A percentile compares a stretch with the other conserved stretches of the same genome.
Conservation (phyloP, 37 sponge, comb jelly and placozoan genomes). For the Chondrosia reniformis region DNA sequence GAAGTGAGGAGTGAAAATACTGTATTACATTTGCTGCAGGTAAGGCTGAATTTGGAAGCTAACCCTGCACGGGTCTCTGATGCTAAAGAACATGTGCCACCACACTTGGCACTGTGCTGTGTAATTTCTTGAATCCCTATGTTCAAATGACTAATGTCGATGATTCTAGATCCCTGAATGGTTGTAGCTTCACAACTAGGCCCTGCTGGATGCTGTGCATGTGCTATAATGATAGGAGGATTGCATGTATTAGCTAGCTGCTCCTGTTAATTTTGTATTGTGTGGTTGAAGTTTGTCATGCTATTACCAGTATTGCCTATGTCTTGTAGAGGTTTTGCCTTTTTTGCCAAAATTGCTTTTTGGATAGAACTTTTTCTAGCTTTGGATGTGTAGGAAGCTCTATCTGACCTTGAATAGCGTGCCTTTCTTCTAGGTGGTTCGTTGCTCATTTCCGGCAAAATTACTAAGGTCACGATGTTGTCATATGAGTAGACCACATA, state of each 20-base stretch:
- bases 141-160: background rate
- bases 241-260: background rate
- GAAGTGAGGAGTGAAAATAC: background rate
- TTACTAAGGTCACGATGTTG: background rate
- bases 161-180: background rate
- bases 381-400: background rate
- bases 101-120: constrained; percentile 17
- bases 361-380: background rate
- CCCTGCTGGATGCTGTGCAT: background rate
- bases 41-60: constrained; percentile 10
- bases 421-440: background rate
- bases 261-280: background rate
- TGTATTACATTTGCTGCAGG: background rate
- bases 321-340: background rate
- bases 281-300: background rate
- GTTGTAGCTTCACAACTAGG: background rate
- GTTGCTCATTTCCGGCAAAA: background rate
- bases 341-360: background rate
- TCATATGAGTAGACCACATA: background rate
- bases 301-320: background rate
- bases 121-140: background rate
- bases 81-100: background rate
- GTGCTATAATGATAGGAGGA: background rate
- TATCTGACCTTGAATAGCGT: background rate
- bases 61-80: background rate